phyloP scores from a whole-genome alignment of 2,797 vertebrate species.

The Parauchenoglanis ngamensis region DNA sequence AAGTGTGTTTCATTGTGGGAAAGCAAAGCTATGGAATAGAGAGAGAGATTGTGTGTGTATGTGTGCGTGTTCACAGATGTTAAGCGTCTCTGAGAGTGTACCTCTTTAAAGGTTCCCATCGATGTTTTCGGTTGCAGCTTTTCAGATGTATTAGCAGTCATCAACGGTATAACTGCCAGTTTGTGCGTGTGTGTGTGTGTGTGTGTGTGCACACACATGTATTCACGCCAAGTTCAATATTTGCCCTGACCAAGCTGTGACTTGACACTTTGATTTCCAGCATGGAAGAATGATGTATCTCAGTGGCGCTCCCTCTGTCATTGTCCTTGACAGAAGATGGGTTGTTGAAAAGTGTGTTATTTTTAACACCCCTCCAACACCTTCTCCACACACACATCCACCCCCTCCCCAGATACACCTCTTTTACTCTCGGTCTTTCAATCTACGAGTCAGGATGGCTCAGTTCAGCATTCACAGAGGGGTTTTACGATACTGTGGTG shows the following conservation, averaged over 20 bases:
- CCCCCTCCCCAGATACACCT: not conserved
- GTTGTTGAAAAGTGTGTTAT: slow-evolving; percentile 69
- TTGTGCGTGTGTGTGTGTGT: slow-evolving; percentile 12
- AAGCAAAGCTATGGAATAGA: not conserved
- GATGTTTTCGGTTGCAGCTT: not conserved
- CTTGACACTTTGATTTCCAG: slow-evolving; percentile 33
- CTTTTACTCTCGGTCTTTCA: not conserved
- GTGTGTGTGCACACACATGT: slow-evolving; percentile 15
- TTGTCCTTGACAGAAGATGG: slow-evolving; percentile 70
- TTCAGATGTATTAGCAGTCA: slow-evolving; percentile 2
- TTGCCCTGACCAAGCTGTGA: slow-evolving; percentile 23
- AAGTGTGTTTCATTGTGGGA: slow-evolving; percentile 19
- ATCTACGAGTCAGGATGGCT: not conserved
- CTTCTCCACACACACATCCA: slow-evolving; percentile 23
- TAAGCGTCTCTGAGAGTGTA: slow-evolving; percentile 28
- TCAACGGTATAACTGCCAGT: slow-evolving; percentile 11
- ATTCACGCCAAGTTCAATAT: slow-evolving; percentile 33
- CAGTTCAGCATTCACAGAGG: not conserved
- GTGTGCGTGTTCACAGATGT: slow-evolving; percentile 21
- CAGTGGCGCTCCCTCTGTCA: slow-evolving; percentile 46
- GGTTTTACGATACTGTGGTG: not conserved
- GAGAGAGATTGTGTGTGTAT: slow-evolving; percentile 5
- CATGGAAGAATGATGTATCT: slow-evolving; percentile 58
- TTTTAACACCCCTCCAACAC: slow-evolving; percentile 57
- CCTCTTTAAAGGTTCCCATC: slow-evolving; percentile 36